A percentile compares a stretch with the other conserved stretches of the same genome.
These are phyloP conservation scores for Muscina levida DNA, from an alignment of 2,888 invertebrate genomes.

Conservation along the genomic window DNA sequence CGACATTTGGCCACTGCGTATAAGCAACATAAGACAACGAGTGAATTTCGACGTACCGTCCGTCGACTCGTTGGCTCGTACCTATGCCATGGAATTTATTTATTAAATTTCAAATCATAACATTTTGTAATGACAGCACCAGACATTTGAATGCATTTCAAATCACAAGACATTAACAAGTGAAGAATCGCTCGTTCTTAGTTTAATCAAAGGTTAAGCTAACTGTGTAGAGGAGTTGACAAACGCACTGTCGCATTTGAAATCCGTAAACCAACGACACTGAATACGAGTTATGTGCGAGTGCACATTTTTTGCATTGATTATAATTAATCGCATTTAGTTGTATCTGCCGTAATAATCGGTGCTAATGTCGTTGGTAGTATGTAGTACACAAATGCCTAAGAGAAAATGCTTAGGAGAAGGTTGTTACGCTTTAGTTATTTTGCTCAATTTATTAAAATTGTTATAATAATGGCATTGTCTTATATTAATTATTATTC, in stretches of 20 bases:
- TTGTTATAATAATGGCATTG: no score
- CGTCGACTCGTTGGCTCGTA: no score
- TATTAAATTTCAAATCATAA: slow-evolving; percentile 32
- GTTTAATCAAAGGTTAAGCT: slow-evolving; percentile 17
- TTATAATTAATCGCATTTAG: neutral
- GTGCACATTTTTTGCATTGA: neutral
- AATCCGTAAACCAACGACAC: neutral
- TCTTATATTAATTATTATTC: neutral
- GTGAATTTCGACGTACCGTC: no score
- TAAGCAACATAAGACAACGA: no score
- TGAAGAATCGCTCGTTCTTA: neutral
- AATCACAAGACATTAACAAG: neutral
- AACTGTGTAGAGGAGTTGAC: slow-evolving; percentile 9
- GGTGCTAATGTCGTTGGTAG: no score
- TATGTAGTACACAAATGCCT: neutral
- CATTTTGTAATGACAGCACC: slow-evolving; percentile 6
- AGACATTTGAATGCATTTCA: neutral
- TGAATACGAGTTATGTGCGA: neutral
- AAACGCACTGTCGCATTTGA: neutral
- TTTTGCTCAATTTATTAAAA: neutral
- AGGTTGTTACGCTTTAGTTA: neutral
- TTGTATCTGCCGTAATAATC: neutral
- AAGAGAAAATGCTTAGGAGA: neutral
- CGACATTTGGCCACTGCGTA: neutral
- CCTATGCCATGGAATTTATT: slow-evolving; percentile 21